Conservation (phyloP, 92 coral and sea anemone species). For the Meandrina meandrites region DNA sequence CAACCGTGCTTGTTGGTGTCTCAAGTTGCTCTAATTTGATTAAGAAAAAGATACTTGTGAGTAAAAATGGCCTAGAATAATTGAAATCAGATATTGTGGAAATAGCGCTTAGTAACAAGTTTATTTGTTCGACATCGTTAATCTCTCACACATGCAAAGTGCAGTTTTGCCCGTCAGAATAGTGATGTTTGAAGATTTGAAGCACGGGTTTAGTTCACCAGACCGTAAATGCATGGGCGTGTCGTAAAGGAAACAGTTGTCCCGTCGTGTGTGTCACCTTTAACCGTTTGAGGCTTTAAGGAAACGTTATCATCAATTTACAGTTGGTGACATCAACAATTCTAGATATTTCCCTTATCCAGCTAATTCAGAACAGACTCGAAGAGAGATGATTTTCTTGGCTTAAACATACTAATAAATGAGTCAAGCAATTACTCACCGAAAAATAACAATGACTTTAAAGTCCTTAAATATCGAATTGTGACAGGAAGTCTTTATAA, state of each 20-base stretch:
- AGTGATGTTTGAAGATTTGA: background rate
- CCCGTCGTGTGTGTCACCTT: background rate
- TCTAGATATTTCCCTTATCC: background rate
- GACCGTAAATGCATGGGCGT: background rate
- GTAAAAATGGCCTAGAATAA: no score
- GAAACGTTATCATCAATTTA: background rate
- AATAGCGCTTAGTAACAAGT: no score
- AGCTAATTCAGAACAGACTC: background rate
- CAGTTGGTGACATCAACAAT: background rate
- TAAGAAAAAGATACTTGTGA: no score
- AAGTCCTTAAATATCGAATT: no score
- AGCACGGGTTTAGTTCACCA: background rate
- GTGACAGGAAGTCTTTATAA: background rate
- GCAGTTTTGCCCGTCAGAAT: no score
- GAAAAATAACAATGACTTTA: background rate
- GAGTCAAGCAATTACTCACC: background rate
- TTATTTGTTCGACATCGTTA: no score
- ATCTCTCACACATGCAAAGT: no score
- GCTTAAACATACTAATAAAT: no score
- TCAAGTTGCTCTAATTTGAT: no score
- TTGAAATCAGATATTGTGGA: no score
- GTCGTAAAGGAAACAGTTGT: background rate
- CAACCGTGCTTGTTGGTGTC: no score
- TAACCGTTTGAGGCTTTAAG: background rate
- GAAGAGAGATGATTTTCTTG: no score